Evolutionary conservation across 2,888 invertebrate genomes (phyloP), one percentile per base, ranked within the genome.

Genomic region (Amorpha juglandis): DNA sequence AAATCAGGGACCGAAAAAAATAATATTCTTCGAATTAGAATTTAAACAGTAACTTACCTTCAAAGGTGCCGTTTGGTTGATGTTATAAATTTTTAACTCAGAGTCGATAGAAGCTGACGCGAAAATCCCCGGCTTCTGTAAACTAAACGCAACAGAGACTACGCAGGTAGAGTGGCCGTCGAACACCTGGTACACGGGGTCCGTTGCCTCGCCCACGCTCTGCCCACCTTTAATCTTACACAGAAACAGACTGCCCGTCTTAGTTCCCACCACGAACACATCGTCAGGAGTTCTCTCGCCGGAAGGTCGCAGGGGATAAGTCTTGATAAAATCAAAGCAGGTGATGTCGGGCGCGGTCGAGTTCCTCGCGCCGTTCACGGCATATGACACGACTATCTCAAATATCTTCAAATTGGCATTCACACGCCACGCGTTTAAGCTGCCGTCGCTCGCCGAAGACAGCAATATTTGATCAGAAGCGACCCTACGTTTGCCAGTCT

Each of bases 281-380:
- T 91, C 88, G 8, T 84, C 85, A 0, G 84, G 74, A 0, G 79
- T 74, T 21, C 82, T 87, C 52, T 90, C 83, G 0, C 86, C 84
- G 14, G 79, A 76, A 0, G 88, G 82, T 0, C 87, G 74, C 0
- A 89, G 67, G 0, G 90, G 88, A 51, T 72, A 84, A 0, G 77
- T 75, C 68, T 85, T 90, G 0, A 87, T 83, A 63, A 90, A 91
- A 64, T 91, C 92, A 47, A 92, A 91, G 69, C 91, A 91, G 6
- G 77, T 87, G 33, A 92, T 85, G 19, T 90, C 89, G 0, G 86
- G 81, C 0, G 81, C 70, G 0, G 74, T 70, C 47, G 78, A 65
- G n/a, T 88, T 87, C 7, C 76, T 78, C 0, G 84, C 79, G 0
- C 84, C 84, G 52, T 89, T 88, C 0, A 92, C 74, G 0, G 69